Percentiles rank a stretch among this genome's conserved stretches.
Evolutionary conservation across 2,888 invertebrate genomes (phyloP).

Genomic region (Petrolisthes manimaculis): DNA sequence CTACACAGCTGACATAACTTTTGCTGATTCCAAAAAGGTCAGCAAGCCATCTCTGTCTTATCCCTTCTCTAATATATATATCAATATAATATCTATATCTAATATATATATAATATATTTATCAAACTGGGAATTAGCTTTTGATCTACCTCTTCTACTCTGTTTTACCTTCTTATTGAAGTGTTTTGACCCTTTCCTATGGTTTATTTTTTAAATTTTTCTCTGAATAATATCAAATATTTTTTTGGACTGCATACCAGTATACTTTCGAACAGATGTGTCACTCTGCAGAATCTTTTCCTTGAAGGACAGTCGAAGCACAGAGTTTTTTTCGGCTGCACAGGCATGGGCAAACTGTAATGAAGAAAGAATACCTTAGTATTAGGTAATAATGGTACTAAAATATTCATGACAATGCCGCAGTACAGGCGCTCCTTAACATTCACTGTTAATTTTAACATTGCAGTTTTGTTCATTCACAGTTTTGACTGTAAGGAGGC

Average conservation of each 20-base stretch:
- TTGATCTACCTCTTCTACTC: neutral
- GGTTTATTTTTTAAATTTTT: neutral
- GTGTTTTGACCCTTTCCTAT: neutral
- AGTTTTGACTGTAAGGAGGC: too few species aligned
- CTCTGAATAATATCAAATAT: neutral
- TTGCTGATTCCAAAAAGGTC: constrained; percentile 3
- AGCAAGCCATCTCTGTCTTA: neutral
- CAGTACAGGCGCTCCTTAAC: too few species aligned
- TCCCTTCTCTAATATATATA: constrained; percentile 11
- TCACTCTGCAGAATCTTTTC: neutral
- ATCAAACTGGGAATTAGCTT: neutral
- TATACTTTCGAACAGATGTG: constrained; percentile 3
- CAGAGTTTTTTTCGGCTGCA: neutral
- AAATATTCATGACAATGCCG: neutral
- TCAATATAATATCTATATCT: too few species aligned
- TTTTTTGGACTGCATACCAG: neutral
- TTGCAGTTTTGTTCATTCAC: too few species aligned
- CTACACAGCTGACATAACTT: neutral
- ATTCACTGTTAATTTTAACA: too few species aligned
- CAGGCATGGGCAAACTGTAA: too few species aligned
- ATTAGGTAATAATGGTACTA: neutral
- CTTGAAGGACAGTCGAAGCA: neutral
- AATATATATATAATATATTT: too few species aligned
- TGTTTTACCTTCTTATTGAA: neutral
- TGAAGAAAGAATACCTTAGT: neutral